Base-by-base conservation (phyloP, 2,797 vertebrate genomes). In the Phrynocephalus forsythii region DNA sequence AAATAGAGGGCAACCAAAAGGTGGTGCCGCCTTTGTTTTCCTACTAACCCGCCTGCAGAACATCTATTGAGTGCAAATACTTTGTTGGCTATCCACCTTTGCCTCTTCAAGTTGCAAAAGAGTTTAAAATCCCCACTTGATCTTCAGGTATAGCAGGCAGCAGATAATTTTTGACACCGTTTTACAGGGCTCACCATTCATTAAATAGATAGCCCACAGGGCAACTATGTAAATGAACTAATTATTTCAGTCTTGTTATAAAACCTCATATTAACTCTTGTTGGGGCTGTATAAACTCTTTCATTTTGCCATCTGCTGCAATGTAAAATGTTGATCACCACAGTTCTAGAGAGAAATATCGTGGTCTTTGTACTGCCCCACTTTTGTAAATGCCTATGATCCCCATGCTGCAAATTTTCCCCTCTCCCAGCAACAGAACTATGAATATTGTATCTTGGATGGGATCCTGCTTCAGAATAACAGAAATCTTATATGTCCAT, bases 171-270 rank as follows among this genome's bases (percentile, higher is more conserved):
- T 94, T 94, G 84, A 88, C 89, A 91, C 67, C 87, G 89, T 93
- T 91, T 67, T 90, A 84, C 75, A 92, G 75, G 78, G 63, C 88
- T 94, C 84, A 72, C 77, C 90, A 94, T 82, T 90, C 90, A 94
- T 91, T 93, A 92, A 90, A 73, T 89, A 90, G 93, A 90, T 56
- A 86, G 81, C 90, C 91, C 84, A 92, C 77, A 93, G 93, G 90
- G 52, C 83, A 93, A 94, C 91, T 95, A 95, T 95, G 95, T 83
- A 95, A 94, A 95, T 92, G 86, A 93, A 87, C 89, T 95, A 91
- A 94, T 94, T 94, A 95, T 94, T 91, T 87, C 79, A 90, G 72
- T 63, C 33, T 90, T 91, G 88, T 92, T 86, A 94, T 60, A 91
- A 90, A 91, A 91, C 89, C 84, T 86, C 87, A 10, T 73, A 87